phyloP scores from a whole-genome alignment of 2,113 vertebrate species.

The Proterorhinus semilunaris region DNA sequence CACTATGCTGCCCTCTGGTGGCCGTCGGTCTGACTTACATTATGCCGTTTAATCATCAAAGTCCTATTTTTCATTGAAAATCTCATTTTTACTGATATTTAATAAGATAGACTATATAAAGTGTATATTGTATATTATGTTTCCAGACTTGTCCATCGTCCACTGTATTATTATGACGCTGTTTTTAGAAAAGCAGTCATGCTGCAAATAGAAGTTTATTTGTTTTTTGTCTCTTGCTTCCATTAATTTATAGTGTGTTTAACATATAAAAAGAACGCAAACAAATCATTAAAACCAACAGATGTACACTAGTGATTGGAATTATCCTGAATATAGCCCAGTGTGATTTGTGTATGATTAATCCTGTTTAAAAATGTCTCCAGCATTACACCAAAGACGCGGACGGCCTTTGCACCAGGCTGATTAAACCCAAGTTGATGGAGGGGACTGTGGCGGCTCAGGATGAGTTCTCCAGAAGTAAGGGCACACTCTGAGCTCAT shows the following conservation, averaged over 20 bases:
- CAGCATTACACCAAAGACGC: constrained; percentile 96
- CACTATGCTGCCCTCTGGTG: constrained; percentile 60
- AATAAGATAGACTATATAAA: too few relatives aligned
- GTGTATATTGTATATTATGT: too few relatives aligned
- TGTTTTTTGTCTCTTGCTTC: neutral
- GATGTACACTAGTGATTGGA: too few relatives aligned
- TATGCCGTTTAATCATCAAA: neutral
- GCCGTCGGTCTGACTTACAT: constrained; percentile 11
- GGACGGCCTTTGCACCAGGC: constrained; percentile 72
- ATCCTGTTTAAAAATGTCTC: constrained; percentile 6
- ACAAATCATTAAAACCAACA: too few relatives aligned
- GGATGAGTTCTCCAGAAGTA: constrained; percentile 91
- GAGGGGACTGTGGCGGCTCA: constrained; percentile 96
- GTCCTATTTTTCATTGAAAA: too few relatives aligned
- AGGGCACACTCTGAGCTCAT: constrained; percentile 53
- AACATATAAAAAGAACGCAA: too few relatives aligned
- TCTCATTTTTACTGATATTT: neutral
- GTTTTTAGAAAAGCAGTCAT: too few relatives aligned
- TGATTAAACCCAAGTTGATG: constrained; percentile 94
- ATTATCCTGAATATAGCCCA: too few relatives aligned
- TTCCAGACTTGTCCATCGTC: too few relatives aligned
- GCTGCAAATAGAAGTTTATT: too few relatives aligned
- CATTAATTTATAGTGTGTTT: too few relatives aligned
- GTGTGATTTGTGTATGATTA: neutral
- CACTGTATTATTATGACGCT: too few relatives aligned